Base-by-base conservation (phyloP, 2,113 vertebrate genomes). In the Meriones unguiculatus region DNA sequence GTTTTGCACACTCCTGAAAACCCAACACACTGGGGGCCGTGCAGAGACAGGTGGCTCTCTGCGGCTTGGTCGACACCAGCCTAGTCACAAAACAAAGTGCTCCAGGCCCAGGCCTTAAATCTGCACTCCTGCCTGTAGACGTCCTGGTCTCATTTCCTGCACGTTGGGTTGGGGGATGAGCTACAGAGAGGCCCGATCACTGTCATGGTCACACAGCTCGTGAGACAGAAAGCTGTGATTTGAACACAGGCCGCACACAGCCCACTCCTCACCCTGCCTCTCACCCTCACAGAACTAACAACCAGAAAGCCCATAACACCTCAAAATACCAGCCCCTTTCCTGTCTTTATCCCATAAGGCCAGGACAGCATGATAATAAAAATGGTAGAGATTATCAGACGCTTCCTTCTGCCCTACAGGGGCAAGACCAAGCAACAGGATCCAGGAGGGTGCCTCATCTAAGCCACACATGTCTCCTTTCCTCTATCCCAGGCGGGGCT, bases 231-330 rank as follows among this genome's bases (percentile, higher is more conserved):
- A 59, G 8, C 73, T 11, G 0, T 24, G 17, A 76, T 41, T 28
- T 89, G 54, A 85, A 94, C n/a, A 54, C 69, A 25, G 50, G 30
- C 28, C 84, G 17, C 4, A 1, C 7, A 11, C 65, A 57, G 2
- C 32, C 59, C 18, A 30, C 14, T n/a, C 72, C 30, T 38, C 24
- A 1, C 28, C 87, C 91, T 73, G 3, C 52, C 30, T 28, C 1
- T 7, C n/a, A 13, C 28, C 57, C 30, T 76, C 87, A 5, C 0
- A 0, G 12, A 7, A 10, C 35, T 28, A 46, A 32, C 4, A 59
- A 7, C 54, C 57, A 4, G 54, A 46, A 95, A 75, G 7, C 18
- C 50, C 32, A 38, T 1, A 10, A 70, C 17, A 67, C 70, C 80
- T 76, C 75, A 50, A 41, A 62, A 84, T 14, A n/a, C 25, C 65